Conservation (phyloP, 2,113 vertebrate species). For the Phyllostomus discolor region DNA sequence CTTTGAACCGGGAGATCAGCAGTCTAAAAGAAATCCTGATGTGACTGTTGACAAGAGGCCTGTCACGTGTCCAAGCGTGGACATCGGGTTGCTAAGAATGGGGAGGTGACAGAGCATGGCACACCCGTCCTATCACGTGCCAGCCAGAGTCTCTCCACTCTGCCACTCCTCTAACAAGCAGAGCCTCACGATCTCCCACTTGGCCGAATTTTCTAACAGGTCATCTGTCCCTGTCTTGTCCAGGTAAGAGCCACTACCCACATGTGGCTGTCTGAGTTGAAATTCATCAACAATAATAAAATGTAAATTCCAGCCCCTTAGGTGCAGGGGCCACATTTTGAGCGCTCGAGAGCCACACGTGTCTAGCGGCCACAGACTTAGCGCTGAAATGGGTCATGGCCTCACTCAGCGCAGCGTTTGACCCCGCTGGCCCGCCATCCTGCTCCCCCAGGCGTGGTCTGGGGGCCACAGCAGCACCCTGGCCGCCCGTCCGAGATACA, state of each 20-base stretch:
- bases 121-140: neutral
- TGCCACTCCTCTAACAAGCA: neutral
- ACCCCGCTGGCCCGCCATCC: neutral
- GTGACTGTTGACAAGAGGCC: neutral
- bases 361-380: neutral
- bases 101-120: neutral
- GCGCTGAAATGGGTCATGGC: neutral
- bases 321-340: neutral
- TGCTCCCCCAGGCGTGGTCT: neutral
- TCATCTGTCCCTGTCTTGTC: fast-evolving
- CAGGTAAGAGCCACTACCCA: neutral
- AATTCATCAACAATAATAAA: neutral
- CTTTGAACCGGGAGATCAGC: neutral
- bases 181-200: fast-evolving
- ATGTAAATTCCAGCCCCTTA: neutral
- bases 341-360: neutral
- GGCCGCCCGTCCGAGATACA: neutral
- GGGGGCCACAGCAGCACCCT: neutral
- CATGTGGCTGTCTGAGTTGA: neutral
- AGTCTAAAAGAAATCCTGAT: neutral
- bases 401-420: neutral
- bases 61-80: neutral
- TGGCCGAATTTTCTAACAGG: neutral
- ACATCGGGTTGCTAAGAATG: neutral
- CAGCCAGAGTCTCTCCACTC: neutral